These are phyloP conservation scores for Rhabditoides inermis DNA, from an alignment of 2,888 invertebrate genomes.

Conservation along the genomic window DNA sequence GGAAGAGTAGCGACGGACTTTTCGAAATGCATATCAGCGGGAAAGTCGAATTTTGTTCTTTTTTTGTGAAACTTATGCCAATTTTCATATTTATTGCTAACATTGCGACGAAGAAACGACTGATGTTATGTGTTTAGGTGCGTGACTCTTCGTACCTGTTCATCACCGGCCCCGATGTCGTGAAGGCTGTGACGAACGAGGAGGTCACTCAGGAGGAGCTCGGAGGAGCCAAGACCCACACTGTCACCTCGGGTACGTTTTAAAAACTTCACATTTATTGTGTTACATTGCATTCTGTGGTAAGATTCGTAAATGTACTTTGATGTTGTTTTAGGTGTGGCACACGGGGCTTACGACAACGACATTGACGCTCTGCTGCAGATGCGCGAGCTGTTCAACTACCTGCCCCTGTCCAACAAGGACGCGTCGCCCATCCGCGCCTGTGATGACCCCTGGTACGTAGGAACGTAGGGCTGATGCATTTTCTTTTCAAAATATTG, in stretches of 20 bases:
- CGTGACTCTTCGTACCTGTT: constrained; percentile 64
- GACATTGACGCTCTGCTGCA: constrained; percentile 64
- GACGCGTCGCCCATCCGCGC: constrained; percentile 58
- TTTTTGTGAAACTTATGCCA: too few species aligned
- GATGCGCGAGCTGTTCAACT: constrained; percentile 61
- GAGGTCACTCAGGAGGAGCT: constrained; percentile 65
- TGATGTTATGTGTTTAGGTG: constrained; percentile 17
- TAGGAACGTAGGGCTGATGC: too few species aligned
- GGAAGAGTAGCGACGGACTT: too few species aligned
- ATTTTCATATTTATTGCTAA: too few species aligned
- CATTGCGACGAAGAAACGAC: too few species aligned
- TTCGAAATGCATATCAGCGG: too few species aligned
- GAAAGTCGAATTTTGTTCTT: too few species aligned
- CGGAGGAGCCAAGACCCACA: constrained; percentile 65
- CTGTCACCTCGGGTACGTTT: constrained; percentile 62
- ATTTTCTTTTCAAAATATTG: too few species aligned
- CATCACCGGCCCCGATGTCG: constrained; percentile 67
- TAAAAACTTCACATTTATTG: too few species aligned
- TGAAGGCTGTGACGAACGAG: constrained; percentile 66
- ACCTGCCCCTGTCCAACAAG: constrained; percentile 61
- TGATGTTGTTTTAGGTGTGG: constrained; percentile 61
- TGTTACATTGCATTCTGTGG: neutral
- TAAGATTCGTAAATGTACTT: too few species aligned
- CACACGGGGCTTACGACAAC: constrained; percentile 64
- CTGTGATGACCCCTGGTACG: constrained; percentile 61